Conservation (phyloP, 2,113 vertebrate species). For the Hippopotamus amphibius region DNA sequence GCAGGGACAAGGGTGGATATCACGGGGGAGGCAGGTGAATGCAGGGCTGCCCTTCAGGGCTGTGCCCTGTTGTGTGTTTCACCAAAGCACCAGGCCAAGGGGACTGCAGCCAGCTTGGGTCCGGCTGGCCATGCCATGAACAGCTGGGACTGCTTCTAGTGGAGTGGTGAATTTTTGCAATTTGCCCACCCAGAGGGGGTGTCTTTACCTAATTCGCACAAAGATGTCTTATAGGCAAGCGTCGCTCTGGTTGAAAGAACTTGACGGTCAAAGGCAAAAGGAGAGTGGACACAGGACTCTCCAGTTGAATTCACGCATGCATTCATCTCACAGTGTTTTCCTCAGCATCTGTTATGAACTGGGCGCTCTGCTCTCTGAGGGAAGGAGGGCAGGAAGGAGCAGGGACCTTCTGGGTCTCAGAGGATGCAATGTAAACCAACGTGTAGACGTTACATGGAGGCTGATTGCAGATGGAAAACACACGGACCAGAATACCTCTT, state of each 20-base stretch:
- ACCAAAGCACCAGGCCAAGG: not conserved
- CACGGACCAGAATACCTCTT: not conserved
- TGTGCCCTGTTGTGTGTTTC: not conserved
- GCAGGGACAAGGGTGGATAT: not conserved
- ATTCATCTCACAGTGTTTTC: not conserved
- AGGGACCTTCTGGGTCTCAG: not conserved
- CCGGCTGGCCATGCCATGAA: not conserved
- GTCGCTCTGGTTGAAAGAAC: rapidly evolving
- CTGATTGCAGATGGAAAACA: not conserved
- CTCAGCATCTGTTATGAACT: too few species aligned
- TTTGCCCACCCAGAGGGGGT: not conserved
- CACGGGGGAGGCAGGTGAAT: rapidly evolving
- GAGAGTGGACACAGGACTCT: rapidly evolving
- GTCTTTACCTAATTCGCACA: not conserved
- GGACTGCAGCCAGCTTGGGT: not conserved
- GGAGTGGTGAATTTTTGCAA: not conserved
- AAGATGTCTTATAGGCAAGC: rapidly evolving
- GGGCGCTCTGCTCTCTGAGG: too few species aligned
- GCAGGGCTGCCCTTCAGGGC: not conserved
- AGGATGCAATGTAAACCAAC: not conserved
- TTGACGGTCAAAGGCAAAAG: not conserved
- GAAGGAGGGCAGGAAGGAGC: not conserved
- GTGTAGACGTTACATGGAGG: not conserved
- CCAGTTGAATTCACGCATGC: rapidly evolving
- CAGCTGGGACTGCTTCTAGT: not conserved